phyloP scores from a whole-genome alignment of 2,113 vertebrate genomes.

The Macrotis lagotis region DNA sequence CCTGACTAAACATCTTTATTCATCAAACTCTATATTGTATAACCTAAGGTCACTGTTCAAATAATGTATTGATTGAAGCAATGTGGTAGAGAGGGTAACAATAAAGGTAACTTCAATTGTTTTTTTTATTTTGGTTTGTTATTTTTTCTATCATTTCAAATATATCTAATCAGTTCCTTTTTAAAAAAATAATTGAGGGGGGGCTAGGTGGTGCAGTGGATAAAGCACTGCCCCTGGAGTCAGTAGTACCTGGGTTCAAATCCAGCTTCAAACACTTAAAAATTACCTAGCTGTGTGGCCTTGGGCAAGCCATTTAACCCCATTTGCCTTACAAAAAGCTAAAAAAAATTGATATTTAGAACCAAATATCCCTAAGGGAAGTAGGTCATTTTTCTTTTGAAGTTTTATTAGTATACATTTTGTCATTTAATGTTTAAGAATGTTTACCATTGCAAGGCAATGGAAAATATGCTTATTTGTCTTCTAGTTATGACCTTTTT shows the following conservation, averaged over 20 bases:
- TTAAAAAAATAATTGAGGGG: background rate
- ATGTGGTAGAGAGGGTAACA: background rate
- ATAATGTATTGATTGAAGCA: background rate
- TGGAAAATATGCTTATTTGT: background rate
- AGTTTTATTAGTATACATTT: slow-evolving; percentile 10
- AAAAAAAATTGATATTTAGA: background rate
- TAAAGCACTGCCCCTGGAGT: too few species aligned
- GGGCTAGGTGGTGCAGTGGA: too few species aligned
- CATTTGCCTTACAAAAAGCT: too few species aligned
- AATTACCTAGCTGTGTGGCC: too few species aligned
- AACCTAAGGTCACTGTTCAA: background rate
- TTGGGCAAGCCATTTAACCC: too few species aligned
- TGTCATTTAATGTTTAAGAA: background rate
- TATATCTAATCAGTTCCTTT: background rate
- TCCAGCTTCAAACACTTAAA: too few species aligned
- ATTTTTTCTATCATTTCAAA: background rate
- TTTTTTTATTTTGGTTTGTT: background rate
- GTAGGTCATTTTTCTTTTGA: background rate
- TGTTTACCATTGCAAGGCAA: background rate
- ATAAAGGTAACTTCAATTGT: background rate
- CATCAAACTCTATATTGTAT: background rate
- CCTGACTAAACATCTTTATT: background rate
- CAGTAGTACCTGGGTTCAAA: too few species aligned
- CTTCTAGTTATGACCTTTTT: background rate
- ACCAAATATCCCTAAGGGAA: slow-evolving; percentile 35